Evolutionary conservation across 2,888 invertebrate genomes (phyloP).

Genomic region (Rhyacophila evoluta): DNA sequence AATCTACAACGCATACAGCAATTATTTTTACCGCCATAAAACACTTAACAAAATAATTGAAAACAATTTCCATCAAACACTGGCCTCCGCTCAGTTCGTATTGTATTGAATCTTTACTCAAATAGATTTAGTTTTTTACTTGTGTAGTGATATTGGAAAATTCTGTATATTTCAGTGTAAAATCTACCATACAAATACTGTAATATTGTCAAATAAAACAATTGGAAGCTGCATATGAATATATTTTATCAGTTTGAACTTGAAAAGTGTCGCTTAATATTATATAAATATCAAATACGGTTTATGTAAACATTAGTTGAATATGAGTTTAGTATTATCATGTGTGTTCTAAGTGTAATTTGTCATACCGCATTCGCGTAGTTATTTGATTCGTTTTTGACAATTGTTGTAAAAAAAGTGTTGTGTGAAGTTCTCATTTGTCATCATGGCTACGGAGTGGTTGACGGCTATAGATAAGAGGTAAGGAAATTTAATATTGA

Average conservation of each 20-base stretch:
- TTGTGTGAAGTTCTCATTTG: conserved; percentile 1
- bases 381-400: not conserved
- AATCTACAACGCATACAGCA: not conserved
- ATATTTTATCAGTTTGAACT: not conserved
- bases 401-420: not conserved
- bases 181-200: not conserved
- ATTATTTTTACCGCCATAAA: not conserved
- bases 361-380: not conserved
- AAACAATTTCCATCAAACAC: not conserved
- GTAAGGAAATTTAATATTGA: conserved; percentile 57
- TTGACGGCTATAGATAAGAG: conserved; percentile 71
- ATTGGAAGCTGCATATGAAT: too few relatives aligned
- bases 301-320: not conserved
- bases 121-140: not conserved
- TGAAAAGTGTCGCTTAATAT: not conserved
- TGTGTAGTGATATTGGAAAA: not conserved
- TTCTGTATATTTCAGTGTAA: too few relatives aligned
- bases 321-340: not conserved
- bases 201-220: too few relatives aligned
- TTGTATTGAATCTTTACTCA: not conserved
- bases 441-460: conserved; percentile 68
- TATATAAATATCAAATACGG: not conserved
- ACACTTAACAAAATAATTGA: not conserved
- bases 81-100: not conserved
- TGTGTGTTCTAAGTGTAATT: not conserved